Evolutionary conservation across 2,888 invertebrate species (phyloP), one percentile per base, ranked within the genome.

Genomic region (Acanthosepion lycidas): DNA sequence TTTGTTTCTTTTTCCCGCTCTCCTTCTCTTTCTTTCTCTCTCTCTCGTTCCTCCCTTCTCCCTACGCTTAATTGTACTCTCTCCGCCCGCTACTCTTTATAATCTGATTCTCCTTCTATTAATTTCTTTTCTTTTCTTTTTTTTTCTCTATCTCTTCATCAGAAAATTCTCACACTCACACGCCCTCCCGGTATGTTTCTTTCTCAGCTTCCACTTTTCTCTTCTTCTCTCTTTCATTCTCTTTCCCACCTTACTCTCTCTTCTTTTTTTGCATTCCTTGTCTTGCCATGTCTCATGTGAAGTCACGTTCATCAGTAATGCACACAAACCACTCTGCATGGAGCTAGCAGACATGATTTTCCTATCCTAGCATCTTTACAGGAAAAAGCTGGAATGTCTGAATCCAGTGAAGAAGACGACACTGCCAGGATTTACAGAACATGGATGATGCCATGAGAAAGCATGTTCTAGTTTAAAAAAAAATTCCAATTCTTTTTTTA

Each of bases 281-380:
- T 78, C n/a, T 78, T 78, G n/a, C n/a, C 12, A n/a, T 78, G n/a
- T n/a, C 78, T 78, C 78, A 78, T n/a, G n/a, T 78, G 78, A 78
- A 78, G 78, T 78, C 78, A n/a, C 78, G 18, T 78, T 78, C 78
- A 15, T 78, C 9, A n/a, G n/a, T 33, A 33, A 78, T 78, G n/a
- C 78, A 78, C 78, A 78, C 23, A 78, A 15, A 78, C 78, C 78
- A 78, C n/a, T 78, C 78, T 78, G 78, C 78, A 78, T 78, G 78
- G 78, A 78, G n/a, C 78, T 78, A 78, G n/a, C 78, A 78, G 78
- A 78, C 78, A 78, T 78, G 78, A 78, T 78, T 78, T 78, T n/a
- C 78, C 78, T n/a, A n/a, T 78, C 78, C 78, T 78, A n/a, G n/a
- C 78, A 78, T 12, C 12, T 78, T 78, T 78, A 78, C 78, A 64